These are phyloP conservation scores for Benthosema pterotum DNA, from an alignment of 2,797 vertebrate species.

Conservation along the genomic window DNA sequence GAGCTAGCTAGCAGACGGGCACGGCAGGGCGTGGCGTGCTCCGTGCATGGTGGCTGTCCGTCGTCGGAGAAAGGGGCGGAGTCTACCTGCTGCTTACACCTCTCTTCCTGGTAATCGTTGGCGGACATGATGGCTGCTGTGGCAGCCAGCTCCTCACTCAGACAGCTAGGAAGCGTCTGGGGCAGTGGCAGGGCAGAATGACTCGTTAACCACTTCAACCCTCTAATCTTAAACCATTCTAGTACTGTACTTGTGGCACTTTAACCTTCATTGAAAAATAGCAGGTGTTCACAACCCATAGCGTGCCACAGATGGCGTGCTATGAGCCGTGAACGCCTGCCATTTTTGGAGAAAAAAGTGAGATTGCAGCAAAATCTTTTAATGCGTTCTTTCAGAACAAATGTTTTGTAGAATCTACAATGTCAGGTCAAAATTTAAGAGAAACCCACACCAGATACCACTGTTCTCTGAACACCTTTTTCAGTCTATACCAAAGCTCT, in stretches of 20 bases:
- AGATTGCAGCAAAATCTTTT: too few relatives aligned
- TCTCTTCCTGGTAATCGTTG: slow-evolving; percentile 93
- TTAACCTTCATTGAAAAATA: too few relatives aligned
- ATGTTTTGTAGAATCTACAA: too few relatives aligned
- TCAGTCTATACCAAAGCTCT: background rate
- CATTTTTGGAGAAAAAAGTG: too few relatives aligned
- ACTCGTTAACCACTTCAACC: slow-evolving; percentile 11
- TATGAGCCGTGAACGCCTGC: too few relatives aligned
- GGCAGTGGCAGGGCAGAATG: slow-evolving; percentile 71
- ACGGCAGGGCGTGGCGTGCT: slow-evolving; percentile 62
- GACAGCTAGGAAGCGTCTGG: slow-evolving; percentile 90
- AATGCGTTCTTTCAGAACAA: too few relatives aligned
- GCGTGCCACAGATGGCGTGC: too few relatives aligned
- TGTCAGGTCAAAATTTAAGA: too few relatives aligned
- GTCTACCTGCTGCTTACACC: slow-evolving; percentile 98
- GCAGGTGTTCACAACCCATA: too few relatives aligned
- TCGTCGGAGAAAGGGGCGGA: slow-evolving; percentile 24
- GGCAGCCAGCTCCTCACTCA: slow-evolving; percentile 89
- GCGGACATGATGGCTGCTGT: slow-evolving; percentile 86
- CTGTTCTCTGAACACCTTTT: background rate
- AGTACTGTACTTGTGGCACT: too few relatives aligned
- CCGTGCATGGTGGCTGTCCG: slow-evolving; percentile 49
- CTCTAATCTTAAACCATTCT: too few relatives aligned
- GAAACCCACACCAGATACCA: too few relatives aligned
- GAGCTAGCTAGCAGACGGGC: slow-evolving; percentile 12